Base-by-base conservation (phyloP, 2,888 invertebrate species). In the Eledona agricola region DNA sequence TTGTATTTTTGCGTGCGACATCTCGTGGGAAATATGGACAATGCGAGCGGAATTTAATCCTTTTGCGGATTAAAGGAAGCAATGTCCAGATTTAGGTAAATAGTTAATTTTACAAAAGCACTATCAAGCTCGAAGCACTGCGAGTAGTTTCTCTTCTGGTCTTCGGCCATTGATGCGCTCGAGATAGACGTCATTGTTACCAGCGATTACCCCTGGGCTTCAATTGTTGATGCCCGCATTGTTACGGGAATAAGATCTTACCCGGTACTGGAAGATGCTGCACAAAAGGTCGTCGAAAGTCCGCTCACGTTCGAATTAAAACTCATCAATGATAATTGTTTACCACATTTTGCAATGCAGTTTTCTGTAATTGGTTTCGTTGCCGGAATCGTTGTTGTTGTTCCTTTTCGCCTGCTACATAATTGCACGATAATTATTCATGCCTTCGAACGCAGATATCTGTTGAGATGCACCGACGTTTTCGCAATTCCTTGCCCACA, bases 201-300 rank as follows among this genome's bases (percentile, higher is more conserved):
- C 61, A 58, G 49, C 72, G 72, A 73, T 73, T 72, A 72, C 72
- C 71, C 71, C 51, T 67, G 72, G 72, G 72, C 70, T 73, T 72
- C 72, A 68, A 71, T 72, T 72, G 72, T 72, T 72, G 70, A 68
- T 64, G 62, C 59, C 56, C 54, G 59, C 61, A 71, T 72, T 72
- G 72, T 72, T 60, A 38, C 58, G 57, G 70, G 66, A 66, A 69
- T 67, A 67, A 69, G 66, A 66, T 65, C 64, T 59, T 52, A 40
- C 19, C 28, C 12, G 19, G 40, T 40, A 40, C 23, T 40, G 17
- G 38, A 38, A 32, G 12, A 38, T 25, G 40, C 31, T 32, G 9
- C 50, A 50, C 50, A 50, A 50, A 50, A 50, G 50, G 50, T 40
- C 40, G 37, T 15, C 37, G 28, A 47, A 22, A 31, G 20, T 19